Evolutionary conservation across 2,888 invertebrate genomes (phyloP).

Genomic region (Nematopogon swammerdamellus): DNA sequence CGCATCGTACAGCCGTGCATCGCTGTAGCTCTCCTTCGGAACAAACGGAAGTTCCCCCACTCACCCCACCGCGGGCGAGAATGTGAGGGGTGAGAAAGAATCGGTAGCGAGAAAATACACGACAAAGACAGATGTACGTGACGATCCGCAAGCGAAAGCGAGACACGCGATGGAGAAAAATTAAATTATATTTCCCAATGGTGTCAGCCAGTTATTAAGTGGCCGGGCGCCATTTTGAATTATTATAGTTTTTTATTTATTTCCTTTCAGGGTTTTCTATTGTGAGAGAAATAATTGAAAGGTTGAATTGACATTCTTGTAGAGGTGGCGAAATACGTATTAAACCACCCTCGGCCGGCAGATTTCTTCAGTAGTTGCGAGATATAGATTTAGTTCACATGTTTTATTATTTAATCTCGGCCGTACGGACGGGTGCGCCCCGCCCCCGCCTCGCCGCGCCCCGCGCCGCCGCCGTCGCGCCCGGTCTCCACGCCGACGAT

Average conservation of each 20-base stretch:
- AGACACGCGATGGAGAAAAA: slow-evolving; percentile 38
- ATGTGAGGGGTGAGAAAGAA: slow-evolving; percentile 18
- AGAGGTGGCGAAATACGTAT: too few relatives aligned
- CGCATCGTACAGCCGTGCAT: too few relatives aligned
- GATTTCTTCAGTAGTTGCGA: too few relatives aligned
- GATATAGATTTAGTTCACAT: too few relatives aligned
- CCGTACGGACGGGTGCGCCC: too few relatives aligned
- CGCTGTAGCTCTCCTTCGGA: slow-evolving; percentile 8
- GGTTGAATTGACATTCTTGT: too few relatives aligned
- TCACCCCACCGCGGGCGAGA: slow-evolving; percentile 15
- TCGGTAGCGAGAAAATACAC: slow-evolving; percentile 28
- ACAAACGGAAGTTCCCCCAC: slow-evolving; percentile 27
- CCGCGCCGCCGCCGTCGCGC: too few relatives aligned
- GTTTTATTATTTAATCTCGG: too few relatives aligned
- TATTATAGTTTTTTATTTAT: slow-evolving; percentile 45
- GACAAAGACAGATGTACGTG: slow-evolving; percentile 25
- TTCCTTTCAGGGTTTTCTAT: slow-evolving; percentile 37
- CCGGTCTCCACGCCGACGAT: not conserved
- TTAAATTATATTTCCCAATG: slow-evolving; percentile 59
- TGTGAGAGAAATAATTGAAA: too few relatives aligned
- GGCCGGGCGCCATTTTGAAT: slow-evolving; percentile 57
- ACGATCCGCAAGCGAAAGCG: slow-evolving; percentile 18
- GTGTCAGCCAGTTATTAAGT: slow-evolving; percentile 60
- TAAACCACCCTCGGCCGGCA: too few relatives aligned
- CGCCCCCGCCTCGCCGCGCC: too few relatives aligned